phyloP scores from a whole-genome alignment of 2,888 invertebrate species.

The Pycnomerus fuliginosus region DNA sequence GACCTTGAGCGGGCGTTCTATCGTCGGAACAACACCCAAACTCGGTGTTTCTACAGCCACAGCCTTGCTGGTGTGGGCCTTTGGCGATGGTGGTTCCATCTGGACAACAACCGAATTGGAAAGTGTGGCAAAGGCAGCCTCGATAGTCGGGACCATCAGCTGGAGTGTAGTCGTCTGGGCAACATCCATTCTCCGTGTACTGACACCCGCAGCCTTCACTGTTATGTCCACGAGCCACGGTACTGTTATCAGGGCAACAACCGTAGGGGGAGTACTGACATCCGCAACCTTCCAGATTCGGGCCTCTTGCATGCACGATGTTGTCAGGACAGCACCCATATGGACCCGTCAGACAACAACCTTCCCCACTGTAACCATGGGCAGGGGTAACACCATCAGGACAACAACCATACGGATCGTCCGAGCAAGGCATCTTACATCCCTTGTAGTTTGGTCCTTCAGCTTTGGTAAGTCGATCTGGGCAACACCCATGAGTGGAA shows the following conservation, averaged over 20 bases:
- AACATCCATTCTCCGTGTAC: slow-evolving; percentile 74
- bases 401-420: slow-evolving; percentile 82
- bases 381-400: slow-evolving; percentile 80
- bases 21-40: slow-evolving; percentile 85
- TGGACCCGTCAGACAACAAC: slow-evolving; percentile 72
- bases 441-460: slow-evolving; percentile 70
- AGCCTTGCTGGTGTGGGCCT: slow-evolving; percentile 72
- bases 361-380: slow-evolving; percentile 79
- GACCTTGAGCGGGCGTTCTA: slow-evolving; percentile 76
- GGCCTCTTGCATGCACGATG: slow-evolving; percentile 76
- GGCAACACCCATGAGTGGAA: slow-evolving; percentile 74
- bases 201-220: slow-evolving; percentile 83
- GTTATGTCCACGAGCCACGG: slow-evolving; percentile 74
- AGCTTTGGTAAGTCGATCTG: slow-evolving; percentile 67
- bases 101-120: slow-evolving; percentile 88
- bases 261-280: slow-evolving; percentile 76
- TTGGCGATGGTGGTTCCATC: slow-evolving; percentile 76
- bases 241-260: slow-evolving; percentile 83
- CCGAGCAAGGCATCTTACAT: slow-evolving; percentile 69
- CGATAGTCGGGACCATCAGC: slow-evolving; percentile 76
- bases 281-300: slow-evolving; percentile 74
- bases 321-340: slow-evolving; percentile 94
- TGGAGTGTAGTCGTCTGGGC: slow-evolving; percentile 75
- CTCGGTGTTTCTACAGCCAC: slow-evolving; percentile 73
- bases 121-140: slow-evolving; percentile 83